A percentile compares a stretch with the other conserved stretches of the same genome.
These are phyloP conservation scores for Enteromius trimaculatus DNA, from an alignment of 2,797 vertebrate genomes.

Conservation along the genomic window DNA sequence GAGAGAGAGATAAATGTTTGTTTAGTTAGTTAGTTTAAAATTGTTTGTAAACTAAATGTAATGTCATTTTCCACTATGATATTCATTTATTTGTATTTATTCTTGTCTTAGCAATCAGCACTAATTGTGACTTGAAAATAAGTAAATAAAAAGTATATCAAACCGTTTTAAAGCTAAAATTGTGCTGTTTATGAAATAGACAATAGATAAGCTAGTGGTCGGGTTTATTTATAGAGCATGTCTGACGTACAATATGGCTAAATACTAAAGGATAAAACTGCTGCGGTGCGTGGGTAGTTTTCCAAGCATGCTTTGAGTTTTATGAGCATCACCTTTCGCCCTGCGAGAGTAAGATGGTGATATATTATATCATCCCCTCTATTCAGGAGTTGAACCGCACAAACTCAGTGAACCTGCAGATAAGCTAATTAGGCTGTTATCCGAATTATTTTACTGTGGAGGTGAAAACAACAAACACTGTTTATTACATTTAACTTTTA, in stretches of 20 bases:
- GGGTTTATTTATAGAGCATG: not conserved
- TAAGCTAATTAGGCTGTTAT: conserved; percentile 14
- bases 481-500: conserved; percentile 24
- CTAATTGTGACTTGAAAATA: not conserved
- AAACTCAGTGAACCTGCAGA: conserved; percentile 1
- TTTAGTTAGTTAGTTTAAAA: too few species aligned
- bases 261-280: not conserved
- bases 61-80: not conserved
- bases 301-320: not conserved
- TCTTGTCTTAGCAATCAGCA: not conserved
- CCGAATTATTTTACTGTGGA: conserved; percentile 7
- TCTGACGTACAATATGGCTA: not conserved
- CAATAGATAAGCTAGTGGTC: not conserved
- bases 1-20: not conserved
- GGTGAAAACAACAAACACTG: conserved; percentile 10
- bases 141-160: not conserved
- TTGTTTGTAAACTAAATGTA: too few species aligned
- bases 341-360: not conserved
- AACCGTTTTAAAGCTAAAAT: not conserved
- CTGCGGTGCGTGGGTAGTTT: not conserved
- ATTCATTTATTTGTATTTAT: not conserved
- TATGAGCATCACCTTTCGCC: not conserved
- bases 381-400: not conserved
- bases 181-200: not conserved
- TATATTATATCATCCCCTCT: not conserved